A percentile compares a stretch with the other conserved stretches of the same genome.
Evolutionary conservation across 1,140 invertebrate genomes (phyloP).

Genomic region (Plectrocnemia conspersa): DNA sequence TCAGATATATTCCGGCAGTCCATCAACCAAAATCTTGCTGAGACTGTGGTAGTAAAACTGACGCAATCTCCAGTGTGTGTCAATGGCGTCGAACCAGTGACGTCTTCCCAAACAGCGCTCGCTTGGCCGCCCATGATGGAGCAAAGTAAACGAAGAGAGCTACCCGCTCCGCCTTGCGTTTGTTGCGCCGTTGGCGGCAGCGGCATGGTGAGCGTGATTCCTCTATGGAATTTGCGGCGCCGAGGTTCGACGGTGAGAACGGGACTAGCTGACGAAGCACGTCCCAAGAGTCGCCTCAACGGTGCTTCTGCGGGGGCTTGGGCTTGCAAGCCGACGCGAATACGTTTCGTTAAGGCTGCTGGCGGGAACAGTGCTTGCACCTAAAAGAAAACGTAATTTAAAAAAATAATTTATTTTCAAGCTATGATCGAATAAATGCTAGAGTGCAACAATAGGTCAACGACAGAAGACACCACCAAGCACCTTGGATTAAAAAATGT

Average conservation of each 20-base stretch:
- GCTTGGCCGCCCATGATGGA: constrained; percentile 93
- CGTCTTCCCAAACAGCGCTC: constrained; percentile 95
- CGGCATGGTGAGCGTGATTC: constrained; percentile 92
- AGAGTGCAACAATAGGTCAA: too few relatives aligned
- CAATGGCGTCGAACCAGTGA: constrained; percentile 90
- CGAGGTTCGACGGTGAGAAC: constrained; percentile 96
- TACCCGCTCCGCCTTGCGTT: constrained; percentile 31
- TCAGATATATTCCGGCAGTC: constrained; percentile 92
- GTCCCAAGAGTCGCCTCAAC: constrained; percentile 77
- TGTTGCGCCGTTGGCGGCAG: constrained; percentile 61
- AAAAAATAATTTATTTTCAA: constrained; percentile 4
- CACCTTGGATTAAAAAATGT: too few relatives aligned
- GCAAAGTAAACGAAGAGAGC: constrained; percentile 79
- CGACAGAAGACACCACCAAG: too few relatives aligned
- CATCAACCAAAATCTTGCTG: constrained; percentile 96
- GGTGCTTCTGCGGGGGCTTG: constrained; percentile 83
- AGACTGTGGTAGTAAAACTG: constrained; percentile 95
- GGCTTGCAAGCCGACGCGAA: constrained; percentile 92
- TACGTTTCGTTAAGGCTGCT: constrained; percentile 90
- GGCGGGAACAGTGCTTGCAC: constrained; percentile 94
- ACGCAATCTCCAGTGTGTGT: constrained; percentile 95
- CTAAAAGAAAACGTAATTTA: constrained; percentile 30
- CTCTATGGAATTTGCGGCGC: constrained; percentile 92
- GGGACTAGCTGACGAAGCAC: constrained; percentile 85
- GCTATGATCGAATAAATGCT: constrained; percentile 7